Percentiles rank a stretch among this genome's conserved stretches.
Conservation (phyloP, 2,113 vertebrate species). For the Rhinoptilus africanus region DNA sequence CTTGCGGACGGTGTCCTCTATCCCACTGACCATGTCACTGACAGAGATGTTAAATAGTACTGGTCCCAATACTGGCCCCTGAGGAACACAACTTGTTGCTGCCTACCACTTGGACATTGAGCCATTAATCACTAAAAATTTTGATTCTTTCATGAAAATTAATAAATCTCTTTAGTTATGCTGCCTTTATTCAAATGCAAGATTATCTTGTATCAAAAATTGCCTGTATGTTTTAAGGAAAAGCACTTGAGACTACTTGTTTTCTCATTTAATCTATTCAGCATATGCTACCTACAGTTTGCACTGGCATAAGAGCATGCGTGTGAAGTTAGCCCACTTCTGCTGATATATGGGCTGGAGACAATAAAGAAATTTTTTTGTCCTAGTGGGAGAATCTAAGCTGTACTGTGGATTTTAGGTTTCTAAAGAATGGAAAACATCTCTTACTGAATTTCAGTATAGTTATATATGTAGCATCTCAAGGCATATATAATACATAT, state of each 20-base stretch:
- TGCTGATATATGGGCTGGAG: background rate
- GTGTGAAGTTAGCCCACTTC: background rate
- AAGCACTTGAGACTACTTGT: background rate
- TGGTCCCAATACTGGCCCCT: no score
- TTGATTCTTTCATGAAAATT: background rate
- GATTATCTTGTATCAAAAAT: background rate
- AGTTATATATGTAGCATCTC: background rate
- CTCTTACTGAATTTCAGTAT: background rate
- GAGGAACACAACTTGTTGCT: no score
- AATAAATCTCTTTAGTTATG: background rate
- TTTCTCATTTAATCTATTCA: background rate
- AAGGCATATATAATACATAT: background rate
- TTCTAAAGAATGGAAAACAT: background rate
- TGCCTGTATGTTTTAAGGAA: background rate
- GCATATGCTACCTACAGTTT: background rate
- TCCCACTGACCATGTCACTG: no score
- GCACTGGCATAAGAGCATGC: background rate
- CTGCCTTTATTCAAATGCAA: background rate
- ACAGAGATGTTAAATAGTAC: no score
- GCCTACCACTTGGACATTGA: no score
- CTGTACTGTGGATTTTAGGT: background rate
- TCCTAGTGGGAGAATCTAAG: background rate
- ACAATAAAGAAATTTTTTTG: background rate
- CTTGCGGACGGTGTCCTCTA: no score
- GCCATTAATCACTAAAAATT: background rate